A percentile compares a stretch with the other conserved stretches of the same genome.
These are phyloP conservation scores for Ypsolopha sequella DNA, from an alignment of 2,888 invertebrate species.

Conservation along the genomic window DNA sequence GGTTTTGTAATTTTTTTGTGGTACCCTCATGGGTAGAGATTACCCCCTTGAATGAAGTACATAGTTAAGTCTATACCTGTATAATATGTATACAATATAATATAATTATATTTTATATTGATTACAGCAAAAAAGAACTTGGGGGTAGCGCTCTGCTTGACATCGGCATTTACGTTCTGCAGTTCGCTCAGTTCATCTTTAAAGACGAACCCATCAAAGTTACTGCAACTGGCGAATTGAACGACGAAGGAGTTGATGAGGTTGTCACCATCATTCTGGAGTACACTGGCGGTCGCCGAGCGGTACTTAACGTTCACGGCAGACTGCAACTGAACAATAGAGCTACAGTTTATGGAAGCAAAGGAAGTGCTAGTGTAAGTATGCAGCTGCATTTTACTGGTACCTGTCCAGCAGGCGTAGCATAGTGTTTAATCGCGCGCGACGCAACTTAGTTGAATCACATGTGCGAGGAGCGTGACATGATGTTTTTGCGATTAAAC, in stretches of 20 bases:
- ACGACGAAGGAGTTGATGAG: slow-evolving; percentile 79
- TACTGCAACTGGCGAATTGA: slow-evolving; percentile 76
- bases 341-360: slow-evolving; percentile 74
- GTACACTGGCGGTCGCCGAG: slow-evolving; percentile 73
- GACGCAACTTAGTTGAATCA: no score
- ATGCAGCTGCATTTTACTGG: not conserved
- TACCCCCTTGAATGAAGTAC: no score
- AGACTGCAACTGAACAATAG: slow-evolving; percentile 68
- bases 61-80: no score
- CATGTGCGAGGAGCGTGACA: no score
- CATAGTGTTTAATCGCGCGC: no score
- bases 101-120: no score
- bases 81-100: no score
- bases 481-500: no score
- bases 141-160: slow-evolving; percentile 87
- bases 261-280: slow-evolving; percentile 72
- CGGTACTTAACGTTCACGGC: slow-evolving; percentile 68
- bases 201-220: slow-evolving; percentile 78
- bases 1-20: no score
- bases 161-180: slow-evolving; percentile 82
- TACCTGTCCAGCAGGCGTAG: no score
- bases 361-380: slow-evolving; percentile 71
- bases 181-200: slow-evolving; percentile 79
- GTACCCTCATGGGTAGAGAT: no score
- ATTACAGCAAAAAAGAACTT: slow-evolving; percentile 73